A percentile compares a stretch with the other conserved stretches of the same genome.
These are phyloP conservation scores for Mythimna vitellina DNA, from an alignment of 2,888 invertebrate species.

Conservation along the genomic window DNA sequence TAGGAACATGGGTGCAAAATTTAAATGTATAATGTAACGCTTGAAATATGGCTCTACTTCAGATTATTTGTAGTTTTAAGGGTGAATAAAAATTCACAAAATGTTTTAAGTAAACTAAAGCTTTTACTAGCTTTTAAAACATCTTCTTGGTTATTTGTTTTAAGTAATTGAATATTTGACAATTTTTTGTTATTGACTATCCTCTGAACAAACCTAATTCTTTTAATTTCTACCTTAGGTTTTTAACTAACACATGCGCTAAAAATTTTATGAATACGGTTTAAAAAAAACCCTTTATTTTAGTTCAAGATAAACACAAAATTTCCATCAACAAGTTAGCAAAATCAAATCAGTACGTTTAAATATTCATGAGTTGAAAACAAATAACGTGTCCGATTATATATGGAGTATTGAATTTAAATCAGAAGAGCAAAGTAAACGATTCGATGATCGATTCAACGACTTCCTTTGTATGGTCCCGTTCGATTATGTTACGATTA, in stretches of 20 bases:
- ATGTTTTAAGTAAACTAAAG: not conserved
- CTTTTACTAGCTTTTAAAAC: not conserved
- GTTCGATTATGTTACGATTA: constrained; percentile 41
- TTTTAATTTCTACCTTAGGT: not conserved
- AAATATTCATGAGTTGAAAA: constrained; percentile 24
- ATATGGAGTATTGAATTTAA: constrained; percentile 46
- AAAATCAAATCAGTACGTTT: constrained; percentile 7
- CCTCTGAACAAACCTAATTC: too few relatives aligned
- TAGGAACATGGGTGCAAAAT: constrained; percentile 2
- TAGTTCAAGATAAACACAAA: not conserved
- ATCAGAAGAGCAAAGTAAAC: constrained; percentile 45
- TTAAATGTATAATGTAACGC: constrained; percentile 27
- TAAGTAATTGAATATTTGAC: not conserved
- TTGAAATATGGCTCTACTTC: constrained; percentile 2
- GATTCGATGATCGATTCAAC: constrained; percentile 36
- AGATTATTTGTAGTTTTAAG: not conserved
- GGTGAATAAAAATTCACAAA: not conserved
- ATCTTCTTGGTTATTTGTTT: not conserved
- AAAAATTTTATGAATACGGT: not conserved
- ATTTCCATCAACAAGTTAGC: not conserved
- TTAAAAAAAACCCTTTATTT: not conserved
- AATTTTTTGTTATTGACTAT: too few relatives aligned
- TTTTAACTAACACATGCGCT: not conserved
- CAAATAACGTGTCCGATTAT: constrained; percentile 31
- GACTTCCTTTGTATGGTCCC: constrained; percentile 39